A percentile compares a stretch with the other conserved stretches of the same genome.
These are phyloP conservation scores for Tenthredo amoena DNA, from an alignment of 2,888 invertebrate species.

Conservation along the genomic window DNA sequence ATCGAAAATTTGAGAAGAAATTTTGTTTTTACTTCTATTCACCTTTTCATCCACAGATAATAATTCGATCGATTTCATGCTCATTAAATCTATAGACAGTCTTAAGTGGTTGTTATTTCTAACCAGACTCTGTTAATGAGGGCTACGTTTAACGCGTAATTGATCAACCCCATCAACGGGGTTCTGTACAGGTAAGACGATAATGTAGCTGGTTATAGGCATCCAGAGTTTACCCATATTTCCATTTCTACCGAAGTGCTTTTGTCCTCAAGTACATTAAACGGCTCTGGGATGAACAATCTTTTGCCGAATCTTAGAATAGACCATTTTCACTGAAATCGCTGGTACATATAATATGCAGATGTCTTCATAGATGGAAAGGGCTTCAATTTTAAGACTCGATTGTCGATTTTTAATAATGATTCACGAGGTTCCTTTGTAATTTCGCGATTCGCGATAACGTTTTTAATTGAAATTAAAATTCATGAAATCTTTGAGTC, in stretches of 20 bases:
- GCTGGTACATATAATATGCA: not conserved
- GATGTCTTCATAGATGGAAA: not conserved
- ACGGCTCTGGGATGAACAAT: not conserved
- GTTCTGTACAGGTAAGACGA: slow-evolving; percentile 28
- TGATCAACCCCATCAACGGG: slow-evolving; percentile 16
- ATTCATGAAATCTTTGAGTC: not conserved
- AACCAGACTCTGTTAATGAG: slow-evolving; percentile 17
- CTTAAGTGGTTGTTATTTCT: slow-evolving; percentile 5
- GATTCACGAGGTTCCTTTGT: not conserved
- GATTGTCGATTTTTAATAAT: not conserved
- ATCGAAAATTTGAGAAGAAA: not conserved
- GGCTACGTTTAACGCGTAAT: slow-evolving; percentile 16
- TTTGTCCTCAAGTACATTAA: not conserved
- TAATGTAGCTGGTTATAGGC: not conserved
- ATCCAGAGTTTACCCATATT: not conserved
- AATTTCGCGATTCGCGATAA: not conserved
- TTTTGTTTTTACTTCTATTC: not conserved
- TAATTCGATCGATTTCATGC: slow-evolving; percentile 8
- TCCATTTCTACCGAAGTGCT: not conserved
- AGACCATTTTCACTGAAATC: not conserved
- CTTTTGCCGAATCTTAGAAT: not conserved
- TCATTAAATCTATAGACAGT: slow-evolving; percentile 15
- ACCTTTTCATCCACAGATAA: not conserved
- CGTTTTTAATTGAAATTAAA: not conserved
- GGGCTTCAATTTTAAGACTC: not conserved